These are phyloP conservation scores for Spea multiplicata DNA, from an alignment of 2,113 vertebrate species.

Conservation along the genomic window DNA sequence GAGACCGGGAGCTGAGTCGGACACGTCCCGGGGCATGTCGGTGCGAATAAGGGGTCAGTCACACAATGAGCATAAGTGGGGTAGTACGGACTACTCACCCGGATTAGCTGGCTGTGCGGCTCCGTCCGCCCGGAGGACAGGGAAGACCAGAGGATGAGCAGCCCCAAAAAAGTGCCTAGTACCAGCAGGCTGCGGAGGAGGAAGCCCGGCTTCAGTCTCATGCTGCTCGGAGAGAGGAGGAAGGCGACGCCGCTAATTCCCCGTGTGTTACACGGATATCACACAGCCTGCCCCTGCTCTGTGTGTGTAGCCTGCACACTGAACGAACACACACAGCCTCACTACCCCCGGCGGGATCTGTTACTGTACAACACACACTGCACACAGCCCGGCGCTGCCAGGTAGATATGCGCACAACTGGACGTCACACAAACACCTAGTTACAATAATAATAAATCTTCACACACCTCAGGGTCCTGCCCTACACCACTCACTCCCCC, in stretches of 20 bases:
- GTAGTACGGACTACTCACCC: constrained; percentile 61
- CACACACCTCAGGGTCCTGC: neutral
- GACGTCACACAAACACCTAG: too few relatives aligned
- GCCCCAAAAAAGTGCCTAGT: constrained; percentile 77
- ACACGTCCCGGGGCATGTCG: too few relatives aligned
- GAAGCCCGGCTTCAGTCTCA: constrained; percentile 88
- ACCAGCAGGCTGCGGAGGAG: constrained; percentile 79
- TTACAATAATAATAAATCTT: too few relatives aligned
- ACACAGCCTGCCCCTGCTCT: too few relatives aligned
- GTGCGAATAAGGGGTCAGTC: too few relatives aligned
- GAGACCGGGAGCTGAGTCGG: too few relatives aligned
- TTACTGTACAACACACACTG: neutral
- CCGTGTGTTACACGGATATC: neutral
- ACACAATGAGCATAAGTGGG: too few relatives aligned
- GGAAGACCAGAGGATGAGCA: constrained; percentile 84
- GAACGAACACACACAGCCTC: neutral
- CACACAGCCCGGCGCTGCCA: constrained; percentile 18
- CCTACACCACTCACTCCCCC: neutral
- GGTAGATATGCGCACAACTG: too few relatives aligned
- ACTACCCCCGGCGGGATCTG: neutral
- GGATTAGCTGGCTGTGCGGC: constrained; percentile 30
- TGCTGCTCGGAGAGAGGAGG: constrained; percentile 53
- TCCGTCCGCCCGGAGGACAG: constrained; percentile 71
- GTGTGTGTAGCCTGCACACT: neutral
- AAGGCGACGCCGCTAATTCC: neutral